Percentiles rank a stretch among this genome's conserved stretches.
Conservation (phyloP, 92 coral and sea anemone genomes). For the Anthopleura xanthogrammica region DNA sequence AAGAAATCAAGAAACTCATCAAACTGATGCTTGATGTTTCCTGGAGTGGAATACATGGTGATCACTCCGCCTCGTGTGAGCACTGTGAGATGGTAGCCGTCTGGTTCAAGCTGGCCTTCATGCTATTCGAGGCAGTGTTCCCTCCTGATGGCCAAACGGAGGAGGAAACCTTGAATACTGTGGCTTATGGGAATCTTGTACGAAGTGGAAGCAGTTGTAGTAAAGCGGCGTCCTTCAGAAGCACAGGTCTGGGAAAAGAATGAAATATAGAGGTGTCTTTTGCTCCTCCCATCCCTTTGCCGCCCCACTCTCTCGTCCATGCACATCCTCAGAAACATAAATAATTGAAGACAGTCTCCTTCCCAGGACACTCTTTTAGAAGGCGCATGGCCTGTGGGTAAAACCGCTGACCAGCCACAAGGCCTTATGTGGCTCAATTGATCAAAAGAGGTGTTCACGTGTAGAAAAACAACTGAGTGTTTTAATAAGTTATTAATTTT, state of each 20-base stretch:
- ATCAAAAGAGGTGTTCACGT: background rate
- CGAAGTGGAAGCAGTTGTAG: constrained; percentile 55
- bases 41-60: constrained; percentile 87
- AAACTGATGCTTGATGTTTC: constrained; percentile 87
- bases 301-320: background rate
- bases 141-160: constrained; percentile 57
- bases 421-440: background rate
- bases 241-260: constrained; percentile 51
- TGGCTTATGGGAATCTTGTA: constrained; percentile 56
- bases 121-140: constrained; percentile 78
- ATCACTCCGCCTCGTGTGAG: constrained; percentile 79
- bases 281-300: background rate
- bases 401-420: background rate
- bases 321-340: too few species aligned
- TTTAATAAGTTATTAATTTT: too few species aligned
- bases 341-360: too few species aligned
- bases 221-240: constrained; percentile 70
- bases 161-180: constrained; percentile 57
- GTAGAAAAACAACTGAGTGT: background rate
- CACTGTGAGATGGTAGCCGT: constrained; percentile 89
- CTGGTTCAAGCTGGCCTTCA: constrained; percentile 91
- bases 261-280: background rate
- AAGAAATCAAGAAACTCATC: constrained; percentile 75
- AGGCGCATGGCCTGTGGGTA: too few species aligned
- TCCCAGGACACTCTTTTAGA: too few species aligned